Evolutionary conservation across 2,797 vertebrate genomes (phyloP).

Genomic region (Rhabdophis nuchalis): DNA sequence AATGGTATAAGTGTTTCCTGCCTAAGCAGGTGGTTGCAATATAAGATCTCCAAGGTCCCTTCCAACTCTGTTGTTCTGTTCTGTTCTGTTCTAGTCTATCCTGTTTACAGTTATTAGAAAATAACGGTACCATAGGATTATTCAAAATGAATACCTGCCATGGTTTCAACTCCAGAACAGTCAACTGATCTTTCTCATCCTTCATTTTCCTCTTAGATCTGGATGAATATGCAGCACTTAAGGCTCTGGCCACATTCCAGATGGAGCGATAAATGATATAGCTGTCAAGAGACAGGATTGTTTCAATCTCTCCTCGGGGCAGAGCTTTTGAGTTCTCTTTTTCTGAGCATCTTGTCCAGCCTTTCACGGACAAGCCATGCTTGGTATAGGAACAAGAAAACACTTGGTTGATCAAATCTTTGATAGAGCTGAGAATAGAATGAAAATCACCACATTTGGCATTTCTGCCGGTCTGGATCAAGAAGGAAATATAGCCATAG

Average conservation of each 20-base stretch:
- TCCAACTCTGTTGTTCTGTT: too few species aligned
- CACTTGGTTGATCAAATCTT: neutral
- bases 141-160: neutral
- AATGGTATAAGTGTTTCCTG: too few species aligned
- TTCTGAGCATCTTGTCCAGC: neutral
- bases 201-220: neutral
- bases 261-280: neutral
- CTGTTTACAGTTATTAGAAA: neutral
- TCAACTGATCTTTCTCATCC: too few species aligned
- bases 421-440: neutral
- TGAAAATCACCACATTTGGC: neutral
- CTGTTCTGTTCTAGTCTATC: too few species aligned
- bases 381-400: neutral
- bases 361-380: neutral
- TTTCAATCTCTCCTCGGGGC: neutral
- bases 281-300: neutral
- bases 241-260: neutral
- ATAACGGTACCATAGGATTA: neutral
- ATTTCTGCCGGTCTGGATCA: too few species aligned
- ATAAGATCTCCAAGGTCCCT: too few species aligned
- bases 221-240: neutral
- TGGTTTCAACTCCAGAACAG: neutral
- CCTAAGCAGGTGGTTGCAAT: too few species aligned
- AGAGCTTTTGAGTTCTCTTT: neutral
- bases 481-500: neutral